Conservation (phyloP, 2,113 vertebrate genomes). For the Caranx ignobilis region DNA sequence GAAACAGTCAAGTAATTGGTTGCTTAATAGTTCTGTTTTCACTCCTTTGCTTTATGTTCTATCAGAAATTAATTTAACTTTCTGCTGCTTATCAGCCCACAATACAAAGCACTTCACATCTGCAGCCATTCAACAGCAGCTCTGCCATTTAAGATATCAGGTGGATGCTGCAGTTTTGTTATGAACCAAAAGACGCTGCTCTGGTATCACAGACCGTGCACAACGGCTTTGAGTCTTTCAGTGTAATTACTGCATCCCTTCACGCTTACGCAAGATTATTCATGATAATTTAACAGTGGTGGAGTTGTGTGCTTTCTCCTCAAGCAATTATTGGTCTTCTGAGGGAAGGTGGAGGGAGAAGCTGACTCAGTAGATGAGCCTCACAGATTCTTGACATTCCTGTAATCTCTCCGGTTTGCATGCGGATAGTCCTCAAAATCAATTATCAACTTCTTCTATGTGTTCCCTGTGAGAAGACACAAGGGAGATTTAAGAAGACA, state of each 20-base stretch:
- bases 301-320: constrained; percentile 21
- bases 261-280: constrained; percentile 27
- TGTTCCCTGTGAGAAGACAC: not conserved
- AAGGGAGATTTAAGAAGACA: constrained; percentile 3
- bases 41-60: not conserved
- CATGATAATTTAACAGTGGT: constrained; percentile 23
- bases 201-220: constrained; percentile 9
- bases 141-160: not conserved
- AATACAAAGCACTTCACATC: not conserved
- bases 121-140: not conserved
- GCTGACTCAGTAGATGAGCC: constrained; percentile 48
- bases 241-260: constrained; percentile 44
- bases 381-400: constrained; percentile 29
- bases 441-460: not conserved
- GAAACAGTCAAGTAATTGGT: constrained; percentile 5
- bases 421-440: not conserved
- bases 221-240: constrained; percentile 46
- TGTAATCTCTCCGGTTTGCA: not conserved
- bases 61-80: constrained; percentile 19
- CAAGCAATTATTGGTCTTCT: constrained; percentile 37
- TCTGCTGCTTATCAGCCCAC: constrained; percentile 17
- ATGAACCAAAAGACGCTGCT: not conserved
- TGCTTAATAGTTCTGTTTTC: constrained; percentile 11
- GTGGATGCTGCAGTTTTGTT: constrained; percentile 14
- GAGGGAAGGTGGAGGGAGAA: constrained; percentile 30